Base-by-base conservation (phyloP, 1,140 invertebrate species). In the Metaphire vulgaris region DNA sequence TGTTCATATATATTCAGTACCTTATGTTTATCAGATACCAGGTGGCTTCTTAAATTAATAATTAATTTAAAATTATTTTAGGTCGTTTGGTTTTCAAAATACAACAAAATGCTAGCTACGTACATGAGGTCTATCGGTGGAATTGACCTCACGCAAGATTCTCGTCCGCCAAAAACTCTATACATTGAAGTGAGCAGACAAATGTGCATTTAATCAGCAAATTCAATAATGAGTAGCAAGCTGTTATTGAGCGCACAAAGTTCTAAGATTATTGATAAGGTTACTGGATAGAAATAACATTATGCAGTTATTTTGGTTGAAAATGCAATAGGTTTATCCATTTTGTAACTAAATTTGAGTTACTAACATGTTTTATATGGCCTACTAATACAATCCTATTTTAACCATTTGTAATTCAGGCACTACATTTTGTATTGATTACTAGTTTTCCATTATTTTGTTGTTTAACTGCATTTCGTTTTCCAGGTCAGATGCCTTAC, bases 91-190 rank as follows among this genome's bases (percentile, higher is more conserved):
- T 95, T 97, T 81, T 90, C 90, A 33, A 91, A 91, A 74, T 98
- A 98, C 82, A 96, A 92, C 68, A 93, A 91, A 81, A 90, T 90
- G 69, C 86, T 98, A 71, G 93, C 93, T 2, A 90, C 89, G 12
- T 98, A 96, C 83, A 98, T 98, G 96, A 89, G 90, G 34, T 82
- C 82, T 28, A 82, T 97, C 78, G 94, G 94, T 14, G 92, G 93
- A 2, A 88, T 97, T 69, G 95, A 98, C 87, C 87, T 98, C 6
- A 93, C 92, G 29, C 90, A 93, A 78, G 91, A 97, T 85, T 85
- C 93, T n/a, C 90, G 91, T 69, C 96, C 96, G 74, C 96, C 96
- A 0, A 98, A 98, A 84, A 91, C 92, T 15, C 87, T 97, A 16
- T 97, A 92, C 83, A 91, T 97, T 76, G 93, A 97, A 89, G 91